phyloP scores from a whole-genome alignment of 2,113 vertebrate species.

The Psittacula cyanocephala region DNA sequence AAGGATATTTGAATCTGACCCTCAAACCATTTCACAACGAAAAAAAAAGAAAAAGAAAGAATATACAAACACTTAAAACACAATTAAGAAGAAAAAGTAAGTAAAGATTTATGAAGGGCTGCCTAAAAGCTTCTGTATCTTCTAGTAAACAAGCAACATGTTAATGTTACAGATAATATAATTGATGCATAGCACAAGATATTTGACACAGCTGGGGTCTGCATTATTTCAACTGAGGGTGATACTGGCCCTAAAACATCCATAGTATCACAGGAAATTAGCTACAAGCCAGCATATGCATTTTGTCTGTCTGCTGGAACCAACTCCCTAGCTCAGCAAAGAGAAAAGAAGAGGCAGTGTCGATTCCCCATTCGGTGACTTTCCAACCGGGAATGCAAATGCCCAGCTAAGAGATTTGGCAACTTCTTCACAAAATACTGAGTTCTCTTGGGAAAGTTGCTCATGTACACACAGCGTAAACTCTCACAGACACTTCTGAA shows the following conservation, averaged over 20 bases:
- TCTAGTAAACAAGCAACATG: background rate
- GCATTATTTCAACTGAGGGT: background rate
- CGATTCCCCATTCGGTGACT: background rate
- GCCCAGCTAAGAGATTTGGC: background rate
- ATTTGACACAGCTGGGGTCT: background rate
- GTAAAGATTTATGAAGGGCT: background rate
- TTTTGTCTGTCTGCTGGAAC: background rate
- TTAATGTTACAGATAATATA: background rate
- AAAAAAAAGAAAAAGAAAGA: background rate
- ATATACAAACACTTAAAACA: background rate
- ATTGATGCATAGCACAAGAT: background rate
- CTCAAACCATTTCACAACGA: background rate
- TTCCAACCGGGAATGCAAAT: background rate
- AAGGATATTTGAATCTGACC: background rate
- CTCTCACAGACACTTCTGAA: background rate
- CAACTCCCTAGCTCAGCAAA: accelerated
- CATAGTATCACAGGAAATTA: background rate
- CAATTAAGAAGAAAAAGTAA: background rate
- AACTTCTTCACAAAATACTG: background rate
- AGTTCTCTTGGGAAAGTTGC: background rate
- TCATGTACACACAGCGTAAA: background rate
- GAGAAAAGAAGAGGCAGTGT: background rate
- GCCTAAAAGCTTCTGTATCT: background rate
- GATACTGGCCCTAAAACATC: background rate
- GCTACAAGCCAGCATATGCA: background rate